Evolutionary conservation across 2,888 invertebrate genomes (phyloP), one percentile per base, ranked within the genome.

Genomic region (Pycnomerus fuliginosus): DNA sequence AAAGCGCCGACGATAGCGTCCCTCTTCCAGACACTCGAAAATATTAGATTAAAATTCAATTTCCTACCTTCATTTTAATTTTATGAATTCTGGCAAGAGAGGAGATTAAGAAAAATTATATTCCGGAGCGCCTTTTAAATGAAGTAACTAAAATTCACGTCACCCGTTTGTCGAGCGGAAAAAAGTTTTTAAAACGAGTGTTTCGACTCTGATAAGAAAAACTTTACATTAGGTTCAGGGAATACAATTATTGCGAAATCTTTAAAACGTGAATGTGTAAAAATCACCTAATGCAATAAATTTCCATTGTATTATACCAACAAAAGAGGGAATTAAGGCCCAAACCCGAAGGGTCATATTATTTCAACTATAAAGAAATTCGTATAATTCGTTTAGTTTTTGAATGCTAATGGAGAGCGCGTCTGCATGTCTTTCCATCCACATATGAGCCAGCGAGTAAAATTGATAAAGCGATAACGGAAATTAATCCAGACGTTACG

Each of bases 401-500:
- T 16, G 31, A 2, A 20, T n/a, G 8, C 8, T 20, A 20, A 20
- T 8, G 20, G 4, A 5, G 4, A 5, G 20, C 5, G 20, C 20
- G 20, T 20, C 8, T 20, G 20, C 8, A 29, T 40, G 27, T 27
- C 24, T 23, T 43, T 48, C 43, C 39, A 48, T 48, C 35, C 39
- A 39, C 48, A 43, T 48, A 48, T 43, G 43, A 42, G 40, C 46
- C 27, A 32, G 37, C 36, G 36, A 10, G 17, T 37, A 48, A 48
- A 48, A 48, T 48, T 48, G 48, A 48, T 48, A 48, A 48, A 48
- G 48, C 35, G 48, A 48, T 48, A 48, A 48, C 48, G 48, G 48
- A 48, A 48, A 65, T 65, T 63, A 62, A 64, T 57, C 60, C 61
- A 59, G 65, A 62, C 62, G 56, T 60, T 55, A 51, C 55, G 55